Evolutionary conservation across 2,888 invertebrate genomes (phyloP).

Genomic region (Apamea crenata): DNA sequence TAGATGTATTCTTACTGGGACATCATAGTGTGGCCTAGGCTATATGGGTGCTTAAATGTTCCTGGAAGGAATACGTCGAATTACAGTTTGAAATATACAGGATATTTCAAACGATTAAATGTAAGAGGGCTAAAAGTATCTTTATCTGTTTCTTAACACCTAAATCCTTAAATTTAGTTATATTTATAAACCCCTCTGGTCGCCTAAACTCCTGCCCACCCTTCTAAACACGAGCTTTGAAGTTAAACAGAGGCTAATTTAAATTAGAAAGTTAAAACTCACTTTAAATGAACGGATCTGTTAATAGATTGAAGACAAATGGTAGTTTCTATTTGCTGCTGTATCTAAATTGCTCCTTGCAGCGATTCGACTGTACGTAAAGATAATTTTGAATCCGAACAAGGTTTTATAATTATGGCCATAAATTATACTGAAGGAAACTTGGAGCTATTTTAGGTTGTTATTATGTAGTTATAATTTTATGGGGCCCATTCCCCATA

Average conservation of each 20-base stretch:
- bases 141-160: neutral
- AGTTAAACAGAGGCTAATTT: conserved; percentile 36
- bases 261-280: conserved; percentile 47
- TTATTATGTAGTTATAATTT: conserved; percentile 25
- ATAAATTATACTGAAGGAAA: conserved; percentile 39
- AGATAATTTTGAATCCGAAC: conserved; percentile 47
- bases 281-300: conserved; percentile 42
- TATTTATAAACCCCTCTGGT: conserved; percentile 12
- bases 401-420: conserved; percentile 33
- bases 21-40: too few relatives aligned
- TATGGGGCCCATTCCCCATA: neutral
- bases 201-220: neutral
- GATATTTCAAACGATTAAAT: neutral
- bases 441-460: conserved; percentile 30
- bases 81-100: neutral
- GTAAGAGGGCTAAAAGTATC: neutral
- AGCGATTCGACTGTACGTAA: conserved; percentile 33
- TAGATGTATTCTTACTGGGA: too few relatives aligned
- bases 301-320: conserved; percentile 59
- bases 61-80: neutral
- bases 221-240: conserved; percentile 15
- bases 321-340: conserved; percentile 35
- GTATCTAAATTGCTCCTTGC: conserved; percentile 55
- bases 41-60: neutral
- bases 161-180: neutral